Evolutionary conservation across 1,140 invertebrate genomes (phyloP), one percentile per base, ranked within the genome.

Genomic region (Drosophila persimilis): DNA sequence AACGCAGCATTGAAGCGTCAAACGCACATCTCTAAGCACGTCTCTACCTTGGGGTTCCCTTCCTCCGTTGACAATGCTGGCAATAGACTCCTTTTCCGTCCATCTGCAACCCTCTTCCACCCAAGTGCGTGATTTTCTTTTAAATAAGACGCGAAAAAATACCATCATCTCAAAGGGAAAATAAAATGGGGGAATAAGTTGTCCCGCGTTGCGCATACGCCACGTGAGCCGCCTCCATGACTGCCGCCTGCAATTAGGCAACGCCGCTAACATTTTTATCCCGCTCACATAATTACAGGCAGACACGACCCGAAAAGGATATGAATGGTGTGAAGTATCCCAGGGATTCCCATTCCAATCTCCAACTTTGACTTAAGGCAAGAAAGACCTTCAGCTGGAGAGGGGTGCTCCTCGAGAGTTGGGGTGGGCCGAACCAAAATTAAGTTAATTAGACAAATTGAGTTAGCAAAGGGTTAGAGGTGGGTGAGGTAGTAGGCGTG

Each of bases 381-480:
- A 29, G 11, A 50, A 13, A 54, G 39, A 31, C 50, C 29, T 6
- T 35, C 20, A 56, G 29, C 13, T n/a, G 50, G 20, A n/a, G 4
- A 26, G 17, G 56, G 20, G 1, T 29, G 41, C 1, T 3, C 6
- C 17, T 9, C 24, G 8, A 7, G 13, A 22, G 0, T 20, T 15
- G 13, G 45, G 6, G 2, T 8, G 24, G 57, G 13, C 9, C 29
- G 22, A 41, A 11, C 17, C 15, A 41, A 22, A 31, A 73, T 73
- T 53, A 48, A 64, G 52, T 73, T 73, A 73, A 73, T 73, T 64
- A 73, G 60, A 52, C 43, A 63, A 64, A 73, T 73, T 73, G 39
- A 24, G 47, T 53, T 39, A 22, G 15, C 9, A 4, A 51, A 9
- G 2, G 24, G 1, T 22, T 9, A 11, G 39, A 15, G 17, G 8